Evolutionary conservation across 2,797 vertebrate species (phyloP).

Genomic region (Amblyraja radiata): DNA sequence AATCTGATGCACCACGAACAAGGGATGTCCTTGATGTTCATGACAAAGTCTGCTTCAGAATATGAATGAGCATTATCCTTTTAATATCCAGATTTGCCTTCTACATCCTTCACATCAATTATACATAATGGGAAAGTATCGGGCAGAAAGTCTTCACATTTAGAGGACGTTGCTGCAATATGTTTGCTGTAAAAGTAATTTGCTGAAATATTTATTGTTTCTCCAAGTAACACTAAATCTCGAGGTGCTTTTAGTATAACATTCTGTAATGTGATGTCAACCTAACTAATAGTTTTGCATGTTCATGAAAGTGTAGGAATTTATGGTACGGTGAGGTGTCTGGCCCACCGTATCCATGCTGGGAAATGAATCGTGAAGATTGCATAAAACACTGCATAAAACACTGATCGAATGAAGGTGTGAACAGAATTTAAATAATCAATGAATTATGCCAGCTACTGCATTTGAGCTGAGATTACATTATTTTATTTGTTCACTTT

Average conservation of each 20-base stretch:
- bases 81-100: neutral
- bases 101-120: neutral
- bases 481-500: too few species aligned
- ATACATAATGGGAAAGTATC: neutral
- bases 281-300: neutral
- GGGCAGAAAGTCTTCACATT: neutral
- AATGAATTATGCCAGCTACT: too few species aligned
- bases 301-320: neutral
- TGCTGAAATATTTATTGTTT: neutral
- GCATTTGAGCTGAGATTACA: too few species aligned
- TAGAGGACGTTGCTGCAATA: neutral
- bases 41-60: slow-evolving; percentile 4
- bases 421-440: too few species aligned
- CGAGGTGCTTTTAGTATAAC: neutral
- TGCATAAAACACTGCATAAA: too few species aligned
- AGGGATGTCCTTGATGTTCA: neutral
- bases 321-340: neutral
- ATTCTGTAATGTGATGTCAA: neutral
- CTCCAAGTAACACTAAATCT: neutral
- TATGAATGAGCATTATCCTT: slow-evolving; percentile 7
- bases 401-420: too few species aligned
- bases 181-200: slow-evolving; percentile 20
- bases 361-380: too few species aligned
- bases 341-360: too few species aligned
- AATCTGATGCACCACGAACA: neutral